Evolutionary conservation across 2,113 vertebrate genomes (phyloP).

Genomic region (Aldabrachelys gigantea): DNA sequence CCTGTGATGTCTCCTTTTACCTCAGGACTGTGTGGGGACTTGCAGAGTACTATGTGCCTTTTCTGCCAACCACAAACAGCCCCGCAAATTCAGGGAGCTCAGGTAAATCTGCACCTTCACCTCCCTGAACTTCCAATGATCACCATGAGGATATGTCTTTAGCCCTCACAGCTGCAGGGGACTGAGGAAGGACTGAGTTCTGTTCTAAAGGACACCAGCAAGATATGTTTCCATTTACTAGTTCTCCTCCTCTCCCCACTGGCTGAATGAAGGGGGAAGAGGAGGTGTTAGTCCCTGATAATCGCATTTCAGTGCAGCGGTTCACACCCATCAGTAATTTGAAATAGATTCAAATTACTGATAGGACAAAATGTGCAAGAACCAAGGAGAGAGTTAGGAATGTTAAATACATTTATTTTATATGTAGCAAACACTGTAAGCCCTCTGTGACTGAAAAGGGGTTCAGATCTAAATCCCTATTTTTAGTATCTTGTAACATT

Average conservation of each 20-base stretch:
- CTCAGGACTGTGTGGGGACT: not conserved
- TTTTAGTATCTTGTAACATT: not conserved
- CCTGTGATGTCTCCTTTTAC: too few relatives aligned
- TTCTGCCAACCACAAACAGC: slow-evolving; percentile 51
- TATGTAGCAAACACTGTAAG: not conserved
- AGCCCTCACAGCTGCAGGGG: slow-evolving; percentile 38
- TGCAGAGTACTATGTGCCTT: not conserved
- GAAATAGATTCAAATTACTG: not conserved
- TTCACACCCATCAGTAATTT: not conserved
- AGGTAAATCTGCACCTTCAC: slow-evolving; percentile 64
- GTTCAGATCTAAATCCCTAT: too few relatives aligned
- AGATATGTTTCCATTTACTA: too few relatives aligned
- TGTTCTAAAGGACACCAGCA: too few relatives aligned
- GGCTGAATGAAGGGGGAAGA: not conserved
- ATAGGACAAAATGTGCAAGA: not conserved
- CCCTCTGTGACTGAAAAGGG: not conserved
- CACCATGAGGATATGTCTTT: slow-evolving; percentile 30
- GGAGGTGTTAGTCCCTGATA: not conserved
- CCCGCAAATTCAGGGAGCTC: slow-evolving; percentile 36
- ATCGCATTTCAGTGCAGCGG: not conserved
- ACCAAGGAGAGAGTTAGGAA: not conserved
- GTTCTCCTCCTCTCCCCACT: too few relatives aligned
- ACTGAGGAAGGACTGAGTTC: not conserved
- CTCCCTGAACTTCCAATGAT: slow-evolving; percentile 63
- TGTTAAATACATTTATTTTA: not conserved